Conservation (phyloP, 2,888 invertebrate genomes). For the Apoda limacodes region DNA sequence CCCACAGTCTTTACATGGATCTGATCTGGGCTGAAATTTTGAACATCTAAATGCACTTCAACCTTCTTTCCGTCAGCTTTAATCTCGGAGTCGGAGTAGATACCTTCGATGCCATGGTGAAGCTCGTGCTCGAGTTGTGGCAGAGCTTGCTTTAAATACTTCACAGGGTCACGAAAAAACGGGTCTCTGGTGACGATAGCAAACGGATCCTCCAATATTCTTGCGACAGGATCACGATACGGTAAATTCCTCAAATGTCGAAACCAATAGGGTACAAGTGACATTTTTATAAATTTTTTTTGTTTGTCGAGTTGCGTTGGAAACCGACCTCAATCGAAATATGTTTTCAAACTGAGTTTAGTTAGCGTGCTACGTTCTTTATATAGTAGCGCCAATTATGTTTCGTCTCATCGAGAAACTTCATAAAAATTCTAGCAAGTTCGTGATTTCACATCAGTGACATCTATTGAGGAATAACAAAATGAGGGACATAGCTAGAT, state of each 20-base stretch:
- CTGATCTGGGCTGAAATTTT: conserved; percentile 83
- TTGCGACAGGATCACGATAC: conserved; percentile 40
- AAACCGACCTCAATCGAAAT: conserved; percentile 14
- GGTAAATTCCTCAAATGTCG: conserved; percentile 51
- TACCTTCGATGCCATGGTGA: conserved; percentile 52
- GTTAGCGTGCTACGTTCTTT: conserved; percentile 24
- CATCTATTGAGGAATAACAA: background rate
- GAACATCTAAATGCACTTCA: conserved; percentile 80
- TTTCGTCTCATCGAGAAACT: conserved; percentile 37
- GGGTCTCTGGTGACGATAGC: conserved; percentile 42
- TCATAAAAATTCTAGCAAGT: conserved; percentile 35
- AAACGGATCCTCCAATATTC: conserved; percentile 48
- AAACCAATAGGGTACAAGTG: conserved; percentile 54
- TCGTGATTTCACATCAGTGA: conserved; percentile 22
- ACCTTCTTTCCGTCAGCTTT: conserved; percentile 75
- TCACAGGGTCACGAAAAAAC: conserved; percentile 51
- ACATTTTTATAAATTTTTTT: conserved; percentile 36
- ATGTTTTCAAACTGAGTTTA: conserved; percentile 27
- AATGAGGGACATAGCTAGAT: too few species aligned
- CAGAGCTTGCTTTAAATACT: conserved; percentile 37
- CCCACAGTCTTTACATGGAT: conserved; percentile 83
- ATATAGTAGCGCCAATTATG: conserved; percentile 36
- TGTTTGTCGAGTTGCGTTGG: conserved; percentile 14
- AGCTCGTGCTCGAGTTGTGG: conserved; percentile 27
- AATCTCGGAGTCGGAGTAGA: conserved; percentile 67